Base-by-base conservation (phyloP, 2,888 invertebrate genomes). In the Perizoma affinitatum region DNA sequence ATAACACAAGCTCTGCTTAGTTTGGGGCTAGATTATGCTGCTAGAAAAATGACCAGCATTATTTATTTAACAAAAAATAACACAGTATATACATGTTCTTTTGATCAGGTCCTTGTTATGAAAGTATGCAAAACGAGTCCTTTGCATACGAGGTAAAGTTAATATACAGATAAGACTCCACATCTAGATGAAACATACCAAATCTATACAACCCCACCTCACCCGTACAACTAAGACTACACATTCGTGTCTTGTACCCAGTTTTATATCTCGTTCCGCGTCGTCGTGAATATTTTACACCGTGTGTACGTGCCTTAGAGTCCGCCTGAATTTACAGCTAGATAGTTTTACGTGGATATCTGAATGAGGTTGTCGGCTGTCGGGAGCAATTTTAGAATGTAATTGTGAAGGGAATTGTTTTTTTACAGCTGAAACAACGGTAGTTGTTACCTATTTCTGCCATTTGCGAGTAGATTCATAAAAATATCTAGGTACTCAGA, bases 211-310 rank as follows among this genome's bases (percentile, higher is more conserved):
- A 9, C 36, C 52, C 41, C 46, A 22, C 11, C 44, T 10, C 42
- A 42, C 10, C n/a, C 10, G 10, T 65, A 43, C 8, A 41, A 64
- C 70, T 70, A 51, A 60, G 61, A 71, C 52, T 68, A 62, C 51
- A 57, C 54, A 61, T 64, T 60, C 64, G 60, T 61, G 58, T 60
- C 54, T 60, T 61, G 63, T 63, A 54, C 55, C 57, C 60, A 74
- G 73, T 77, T 81, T 81, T 83, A 81, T 81, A 77, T 75, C 76
- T 73, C 73, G 69, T 69, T 69, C 69, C 70, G 56, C 69, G 62
- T 63, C 67, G 59, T 65, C 63, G 57, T 83, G 82, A 83, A 83
- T 83, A 83, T 83, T 83, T 83, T 68, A 83, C 74, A 68, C 65
- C 67, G 66, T 65, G 54, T 61, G 70, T 74, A 78, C 82, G 78